These are phyloP conservation scores for Drosophila infuscata DNA, from an alignment of 2,888 invertebrate species.

Conservation along the genomic window DNA sequence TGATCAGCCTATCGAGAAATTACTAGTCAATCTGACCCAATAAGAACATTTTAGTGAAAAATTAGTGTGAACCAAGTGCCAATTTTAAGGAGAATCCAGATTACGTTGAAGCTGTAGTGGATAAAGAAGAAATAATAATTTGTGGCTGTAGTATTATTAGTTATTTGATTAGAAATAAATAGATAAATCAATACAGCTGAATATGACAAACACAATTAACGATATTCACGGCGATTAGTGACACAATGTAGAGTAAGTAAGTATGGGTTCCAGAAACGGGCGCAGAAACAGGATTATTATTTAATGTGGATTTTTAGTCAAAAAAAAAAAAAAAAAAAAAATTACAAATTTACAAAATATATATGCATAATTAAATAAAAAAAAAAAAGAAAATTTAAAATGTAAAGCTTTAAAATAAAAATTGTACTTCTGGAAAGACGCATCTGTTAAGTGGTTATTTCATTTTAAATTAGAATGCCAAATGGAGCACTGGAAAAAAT, in stretches of 20 bases:
- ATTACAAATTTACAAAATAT: background rate
- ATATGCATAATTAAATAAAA: background rate
- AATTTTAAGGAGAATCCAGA: background rate
- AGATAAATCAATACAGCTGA: no score
- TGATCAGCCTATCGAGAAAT: background rate
- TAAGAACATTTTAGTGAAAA: background rate
- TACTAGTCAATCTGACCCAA: background rate
- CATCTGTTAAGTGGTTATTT: background rate
- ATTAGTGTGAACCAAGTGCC: background rate
- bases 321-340: accelerated
- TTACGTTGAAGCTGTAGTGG: background rate
- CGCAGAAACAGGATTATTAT: background rate
- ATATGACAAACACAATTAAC: no score
- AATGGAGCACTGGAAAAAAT: background rate
- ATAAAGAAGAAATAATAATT: background rate
- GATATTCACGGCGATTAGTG: no score
- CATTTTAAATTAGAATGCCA: background rate
- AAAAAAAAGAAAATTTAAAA: background rate
- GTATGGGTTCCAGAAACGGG: background rate
- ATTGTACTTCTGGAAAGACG: background rate
- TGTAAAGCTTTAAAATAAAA: background rate
- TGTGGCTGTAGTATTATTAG: no score
- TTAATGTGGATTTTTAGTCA: background rate
- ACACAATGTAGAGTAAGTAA: background rate
- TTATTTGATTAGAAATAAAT: no score